Conservation (phyloP, 2,113 vertebrate species). For the Semicossyphus pulcher region DNA sequence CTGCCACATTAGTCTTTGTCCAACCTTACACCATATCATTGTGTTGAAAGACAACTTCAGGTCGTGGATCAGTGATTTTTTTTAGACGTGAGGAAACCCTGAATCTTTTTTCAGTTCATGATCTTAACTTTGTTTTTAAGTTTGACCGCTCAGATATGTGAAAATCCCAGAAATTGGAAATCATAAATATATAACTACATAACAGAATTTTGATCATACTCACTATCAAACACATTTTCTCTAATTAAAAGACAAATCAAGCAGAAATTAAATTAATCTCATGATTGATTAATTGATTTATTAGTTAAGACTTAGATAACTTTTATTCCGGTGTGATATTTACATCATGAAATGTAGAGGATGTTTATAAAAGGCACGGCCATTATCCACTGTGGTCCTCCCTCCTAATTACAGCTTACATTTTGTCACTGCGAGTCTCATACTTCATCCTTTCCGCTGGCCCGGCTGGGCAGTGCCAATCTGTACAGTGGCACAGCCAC, state of each 20-base stretch:
- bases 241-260: neutral
- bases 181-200: too few relatives aligned
- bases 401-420: constrained; percentile 65
- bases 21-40: neutral
- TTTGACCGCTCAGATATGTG: too few relatives aligned
- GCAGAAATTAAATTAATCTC: constrained; percentile 7
- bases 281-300: neutral
- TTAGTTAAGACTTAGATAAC: neutral
- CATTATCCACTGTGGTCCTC: constrained; percentile 32
- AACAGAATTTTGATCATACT: neutral
- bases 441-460: constrained; percentile 71
- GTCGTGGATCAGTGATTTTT: neutral
- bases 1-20: neutral
- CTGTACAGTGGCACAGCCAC: constrained; percentile 82
- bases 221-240: neutral
- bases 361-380: constrained; percentile 30
- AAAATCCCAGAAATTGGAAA: too few relatives aligned
- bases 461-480: constrained; percentile 76
- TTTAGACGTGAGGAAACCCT: neutral
- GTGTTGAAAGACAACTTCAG: neutral
- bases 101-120: neutral
- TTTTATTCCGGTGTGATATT: neutral
- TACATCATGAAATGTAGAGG: constrained; percentile 10
- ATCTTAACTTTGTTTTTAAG: neutral
- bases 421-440: constrained; percentile 64